A percentile compares a stretch with the other conserved stretches of the same genome.
These are phyloP conservation scores for Mactromeris polynyma DNA, from an alignment of 2,888 invertebrate genomes.

Conservation along the genomic window DNA sequence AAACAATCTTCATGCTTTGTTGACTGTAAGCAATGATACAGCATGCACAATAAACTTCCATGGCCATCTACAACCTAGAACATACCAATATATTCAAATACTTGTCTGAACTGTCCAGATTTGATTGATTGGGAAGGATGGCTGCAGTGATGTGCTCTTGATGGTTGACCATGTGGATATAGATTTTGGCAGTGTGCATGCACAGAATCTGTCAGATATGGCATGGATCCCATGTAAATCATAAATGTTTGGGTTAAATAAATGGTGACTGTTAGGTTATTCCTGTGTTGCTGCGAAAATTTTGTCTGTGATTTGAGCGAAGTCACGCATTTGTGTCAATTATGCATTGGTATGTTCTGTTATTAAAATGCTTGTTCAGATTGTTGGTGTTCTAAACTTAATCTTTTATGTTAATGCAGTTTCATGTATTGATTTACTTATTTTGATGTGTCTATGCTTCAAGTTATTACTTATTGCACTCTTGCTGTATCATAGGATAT, in stretches of 20 bases:
- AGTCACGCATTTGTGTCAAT: no score
- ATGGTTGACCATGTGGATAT: neutral
- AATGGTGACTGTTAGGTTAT: no score
- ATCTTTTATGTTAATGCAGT: neutral
- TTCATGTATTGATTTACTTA: neutral
- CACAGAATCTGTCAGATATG: conserved; percentile 11
- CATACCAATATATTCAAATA: conserved; percentile 6
- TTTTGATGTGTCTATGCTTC: neutral
- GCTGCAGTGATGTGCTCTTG: neutral
- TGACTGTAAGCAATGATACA: conserved; percentile 2
- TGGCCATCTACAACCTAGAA: neutral
- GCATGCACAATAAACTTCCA: conserved; percentile 5
- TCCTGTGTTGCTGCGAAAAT: no score
- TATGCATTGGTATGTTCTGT: no score
- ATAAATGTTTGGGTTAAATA: no score
- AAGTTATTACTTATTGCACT: neutral
- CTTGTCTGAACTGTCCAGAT: neutral
- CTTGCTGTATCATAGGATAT: neutral
- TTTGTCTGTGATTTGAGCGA: no score
- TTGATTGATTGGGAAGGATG: conserved; percentile 7
- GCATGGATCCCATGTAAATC: neutral
- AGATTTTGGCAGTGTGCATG: neutral
- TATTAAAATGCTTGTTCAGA: no score
- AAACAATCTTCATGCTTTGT: conserved; percentile 19
- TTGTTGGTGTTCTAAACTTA: no score